Percentiles rank a stretch among this genome's conserved stretches.
Conservation (phyloP, 2,797 vertebrate genomes). For the Kryptolebias ocellatus region DNA sequence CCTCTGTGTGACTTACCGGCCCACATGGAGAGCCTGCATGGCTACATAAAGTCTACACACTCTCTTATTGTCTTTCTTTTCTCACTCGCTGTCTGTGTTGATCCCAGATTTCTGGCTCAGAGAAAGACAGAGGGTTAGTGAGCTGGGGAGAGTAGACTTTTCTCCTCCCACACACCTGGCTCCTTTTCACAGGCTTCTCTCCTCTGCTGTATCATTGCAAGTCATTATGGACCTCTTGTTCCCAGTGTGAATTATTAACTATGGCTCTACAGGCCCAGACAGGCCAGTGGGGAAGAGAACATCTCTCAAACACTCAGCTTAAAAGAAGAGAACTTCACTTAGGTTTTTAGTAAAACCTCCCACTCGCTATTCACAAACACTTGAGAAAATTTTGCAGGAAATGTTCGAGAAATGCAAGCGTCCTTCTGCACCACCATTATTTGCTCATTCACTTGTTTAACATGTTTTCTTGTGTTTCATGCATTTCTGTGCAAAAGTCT, state of each 20-base stretch:
- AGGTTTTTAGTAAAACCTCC: slow-evolving; percentile 30
- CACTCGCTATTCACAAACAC: slow-evolving; percentile 30
- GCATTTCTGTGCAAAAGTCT: no score
- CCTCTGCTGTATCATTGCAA: slow-evolving; percentile 54
- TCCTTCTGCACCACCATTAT: slow-evolving; percentile 6
- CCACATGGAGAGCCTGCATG: slow-evolving; percentile 41
- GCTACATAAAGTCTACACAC: slow-evolving; percentile 11
- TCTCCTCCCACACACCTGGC: slow-evolving; percentile 64
- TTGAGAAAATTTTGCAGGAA: slow-evolving; percentile 7
- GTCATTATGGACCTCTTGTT: slow-evolving; percentile 71
- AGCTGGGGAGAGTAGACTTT: slow-evolving; percentile 32
- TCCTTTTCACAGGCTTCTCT: slow-evolving; percentile 40
- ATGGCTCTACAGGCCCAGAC: slow-evolving; percentile 54
- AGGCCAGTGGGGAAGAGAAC: slow-evolving; percentile 37
- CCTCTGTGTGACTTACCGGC: slow-evolving; percentile 47
- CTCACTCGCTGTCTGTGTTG: slow-evolving; percentile 28
- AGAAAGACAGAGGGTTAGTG: slow-evolving; percentile 32
- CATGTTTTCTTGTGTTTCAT: neutral
- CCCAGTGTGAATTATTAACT: slow-evolving; percentile 74
- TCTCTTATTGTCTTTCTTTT: slow-evolving; percentile 21
- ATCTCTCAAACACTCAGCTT: slow-evolving; percentile 51
- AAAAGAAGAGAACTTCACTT: slow-evolving; percentile 49
- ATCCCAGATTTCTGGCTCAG: slow-evolving; percentile 25
- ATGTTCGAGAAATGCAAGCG: neutral
- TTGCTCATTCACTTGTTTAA: slow-evolving; percentile 4